These are phyloP conservation scores for Stegophylla sp. DNA, from an alignment of 2,888 invertebrate species.

Conservation along the genomic window DNA sequence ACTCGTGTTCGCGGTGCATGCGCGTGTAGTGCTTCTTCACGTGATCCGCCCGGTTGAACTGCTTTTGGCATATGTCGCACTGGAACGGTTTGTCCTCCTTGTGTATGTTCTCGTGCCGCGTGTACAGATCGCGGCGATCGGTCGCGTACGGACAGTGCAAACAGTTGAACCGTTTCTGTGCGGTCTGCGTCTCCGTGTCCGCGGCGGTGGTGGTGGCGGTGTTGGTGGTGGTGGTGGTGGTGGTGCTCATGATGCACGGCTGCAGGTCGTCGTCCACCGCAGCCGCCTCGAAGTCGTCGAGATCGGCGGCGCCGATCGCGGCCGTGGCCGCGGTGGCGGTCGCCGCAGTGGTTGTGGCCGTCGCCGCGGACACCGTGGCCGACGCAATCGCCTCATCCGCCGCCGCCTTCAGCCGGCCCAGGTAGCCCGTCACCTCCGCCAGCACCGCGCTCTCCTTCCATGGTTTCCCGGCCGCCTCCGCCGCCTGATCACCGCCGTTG, in stretches of 20 bases:
- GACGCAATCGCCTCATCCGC: slow-evolving; percentile 31
- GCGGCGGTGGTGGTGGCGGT: slow-evolving; percentile 49
- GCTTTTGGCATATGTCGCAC: slow-evolving; percentile 89
- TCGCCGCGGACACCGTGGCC: background rate
- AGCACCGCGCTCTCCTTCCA: slow-evolving; percentile 77
- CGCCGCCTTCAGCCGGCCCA: slow-evolving; percentile 68
- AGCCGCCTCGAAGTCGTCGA: background rate
- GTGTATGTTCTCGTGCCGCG: slow-evolving; percentile 91
- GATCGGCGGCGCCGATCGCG: background rate
- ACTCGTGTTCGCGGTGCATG: slow-evolving; percentile 89
- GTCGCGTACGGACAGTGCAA: slow-evolving; percentile 89
- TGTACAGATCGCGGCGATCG: slow-evolving; percentile 87
- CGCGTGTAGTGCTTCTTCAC: slow-evolving; percentile 92
- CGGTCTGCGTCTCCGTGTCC: slow-evolving; percentile 60
- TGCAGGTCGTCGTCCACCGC: slow-evolving; percentile 27
- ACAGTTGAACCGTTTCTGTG: slow-evolving; percentile 80
- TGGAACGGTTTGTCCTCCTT: slow-evolving; percentile 92
- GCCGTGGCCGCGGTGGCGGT: background rate
- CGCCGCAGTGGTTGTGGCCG: background rate
- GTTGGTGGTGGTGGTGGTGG: slow-evolving; percentile 45
- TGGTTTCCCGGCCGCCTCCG: slow-evolving; percentile 63
- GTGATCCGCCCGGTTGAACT: slow-evolving; percentile 92
- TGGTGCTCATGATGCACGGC: no score
- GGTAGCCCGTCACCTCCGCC: slow-evolving; percentile 76
- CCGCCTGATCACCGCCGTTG: slow-evolving; percentile 47